These are phyloP conservation scores for Siniperca obscura DNA, from an alignment of 2,797 vertebrate species.

Conservation along the genomic window DNA sequence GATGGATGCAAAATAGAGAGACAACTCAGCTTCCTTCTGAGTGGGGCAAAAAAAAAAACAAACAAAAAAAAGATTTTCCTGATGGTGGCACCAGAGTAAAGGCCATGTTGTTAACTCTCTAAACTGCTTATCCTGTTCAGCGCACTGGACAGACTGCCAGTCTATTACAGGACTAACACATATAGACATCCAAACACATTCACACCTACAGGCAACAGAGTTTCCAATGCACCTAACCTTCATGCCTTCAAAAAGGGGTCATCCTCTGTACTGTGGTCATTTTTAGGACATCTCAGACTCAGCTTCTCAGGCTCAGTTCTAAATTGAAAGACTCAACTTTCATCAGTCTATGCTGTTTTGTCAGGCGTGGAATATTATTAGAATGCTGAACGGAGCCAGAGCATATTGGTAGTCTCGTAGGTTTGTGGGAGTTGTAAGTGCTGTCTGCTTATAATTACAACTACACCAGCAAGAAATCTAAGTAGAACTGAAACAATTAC, in stretches of 20 bases:
- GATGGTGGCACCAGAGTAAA: neutral
- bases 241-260: neutral
- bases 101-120: neutral
- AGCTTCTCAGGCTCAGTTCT: too few relatives aligned
- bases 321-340: neutral
- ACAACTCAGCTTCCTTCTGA: neutral
- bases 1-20: neutral
- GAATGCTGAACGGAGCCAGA: neutral
- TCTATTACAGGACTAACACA: neutral
- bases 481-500: neutral
- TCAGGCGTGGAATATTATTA: neutral
- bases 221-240: neutral
- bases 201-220: neutral
- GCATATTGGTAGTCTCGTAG: neutral
- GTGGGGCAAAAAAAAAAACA: neutral
- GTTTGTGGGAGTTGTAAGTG: neutral
- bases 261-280: neutral
- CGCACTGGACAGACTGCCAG: neutral
- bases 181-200: neutral
- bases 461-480: neutral
- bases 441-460: neutral
- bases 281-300: neutral
- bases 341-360: neutral
- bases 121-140: slow-evolving; percentile 3
- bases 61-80: neutral